Evolutionary conservation across 2,888 invertebrate species (phyloP).

Genomic region (Dynastes hyllus): DNA sequence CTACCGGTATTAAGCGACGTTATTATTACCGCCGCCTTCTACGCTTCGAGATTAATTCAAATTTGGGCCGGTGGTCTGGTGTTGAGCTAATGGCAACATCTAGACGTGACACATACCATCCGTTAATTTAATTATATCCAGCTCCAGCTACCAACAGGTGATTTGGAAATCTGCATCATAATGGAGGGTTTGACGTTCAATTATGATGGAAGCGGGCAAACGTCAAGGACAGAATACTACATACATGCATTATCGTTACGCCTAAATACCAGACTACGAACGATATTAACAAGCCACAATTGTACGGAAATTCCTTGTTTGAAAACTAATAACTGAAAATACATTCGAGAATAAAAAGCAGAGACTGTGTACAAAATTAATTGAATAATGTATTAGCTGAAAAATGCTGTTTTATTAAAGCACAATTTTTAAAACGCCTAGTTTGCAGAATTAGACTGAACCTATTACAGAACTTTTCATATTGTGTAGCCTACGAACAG

Average conservation of each 20-base stretch:
- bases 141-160: slow-evolving; percentile 45
- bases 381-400: neutral
- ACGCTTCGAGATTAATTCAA: slow-evolving; percentile 38
- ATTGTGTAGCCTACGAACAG: too few species aligned
- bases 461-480: too few species aligned
- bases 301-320: neutral
- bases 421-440: too few species aligned
- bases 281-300: neutral
- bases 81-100: slow-evolving; percentile 36
- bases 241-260: slow-evolving; percentile 27
- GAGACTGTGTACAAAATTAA: neutral
- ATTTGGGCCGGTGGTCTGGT: slow-evolving; percentile 34
- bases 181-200: slow-evolving; percentile 45
- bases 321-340: neutral
- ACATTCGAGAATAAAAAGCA: neutral
- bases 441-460: too few species aligned
- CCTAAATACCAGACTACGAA: neutral
- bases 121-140: slow-evolving; percentile 42
- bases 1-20: slow-evolving; percentile 15
- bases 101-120: slow-evolving; percentile 42
- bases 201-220: slow-evolving; percentile 32
- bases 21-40: slow-evolving; percentile 34
- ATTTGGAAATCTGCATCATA: slow-evolving; percentile 46
- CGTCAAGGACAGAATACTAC: slow-evolving; percentile 35
- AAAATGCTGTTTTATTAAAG: too few species aligned